These are phyloP conservation scores for Silurus lanzhouensis DNA, from an alignment of 2,797 vertebrate species.

Conservation along the genomic window DNA sequence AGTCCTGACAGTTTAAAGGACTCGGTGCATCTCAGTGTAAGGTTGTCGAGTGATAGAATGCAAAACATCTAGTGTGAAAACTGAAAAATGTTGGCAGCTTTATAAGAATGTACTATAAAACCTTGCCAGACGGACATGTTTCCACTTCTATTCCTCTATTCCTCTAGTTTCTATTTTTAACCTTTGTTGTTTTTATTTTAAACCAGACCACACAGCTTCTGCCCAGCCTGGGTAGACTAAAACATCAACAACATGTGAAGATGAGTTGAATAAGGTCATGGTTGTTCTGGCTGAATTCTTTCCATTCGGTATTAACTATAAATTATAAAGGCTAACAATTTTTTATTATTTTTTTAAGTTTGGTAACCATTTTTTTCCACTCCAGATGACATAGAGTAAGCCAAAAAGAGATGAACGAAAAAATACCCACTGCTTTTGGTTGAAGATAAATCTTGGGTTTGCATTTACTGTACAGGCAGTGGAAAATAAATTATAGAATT, in stretches of 20 bases:
- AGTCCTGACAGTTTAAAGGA: slow-evolving; percentile 41
- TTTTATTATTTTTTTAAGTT: no score
- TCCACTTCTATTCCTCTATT: slow-evolving; percentile 16
- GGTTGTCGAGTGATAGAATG: slow-evolving; percentile 24
- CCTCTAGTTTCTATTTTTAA: slow-evolving; percentile 9
- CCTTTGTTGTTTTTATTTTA: background rate
- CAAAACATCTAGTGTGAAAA: slow-evolving; percentile 19
- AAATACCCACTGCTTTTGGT: background rate
- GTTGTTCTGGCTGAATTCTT: slow-evolving; percentile 5
- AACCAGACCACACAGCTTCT: slow-evolving; percentile 17
- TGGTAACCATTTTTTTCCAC: background rate
- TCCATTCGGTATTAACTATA: background rate
- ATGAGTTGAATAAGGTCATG: slow-evolving; percentile 7
- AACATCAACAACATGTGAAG: slow-evolving; percentile 18
- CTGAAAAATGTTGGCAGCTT: slow-evolving; percentile 30
- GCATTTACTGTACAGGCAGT: no score
- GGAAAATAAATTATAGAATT: background rate
- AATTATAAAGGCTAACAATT: background rate
- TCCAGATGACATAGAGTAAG: slow-evolving; percentile 2
- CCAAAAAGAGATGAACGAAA: slow-evolving; percentile 5
- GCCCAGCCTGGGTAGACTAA: slow-evolving; percentile 7
- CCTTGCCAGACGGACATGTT: background rate
- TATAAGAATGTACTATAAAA: slow-evolving; percentile 35
- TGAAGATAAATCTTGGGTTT: background rate
- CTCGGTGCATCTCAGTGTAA: background rate